Base-by-base conservation (phyloP, 2,888 invertebrate genomes). In the Apamea epomidion region DNA sequence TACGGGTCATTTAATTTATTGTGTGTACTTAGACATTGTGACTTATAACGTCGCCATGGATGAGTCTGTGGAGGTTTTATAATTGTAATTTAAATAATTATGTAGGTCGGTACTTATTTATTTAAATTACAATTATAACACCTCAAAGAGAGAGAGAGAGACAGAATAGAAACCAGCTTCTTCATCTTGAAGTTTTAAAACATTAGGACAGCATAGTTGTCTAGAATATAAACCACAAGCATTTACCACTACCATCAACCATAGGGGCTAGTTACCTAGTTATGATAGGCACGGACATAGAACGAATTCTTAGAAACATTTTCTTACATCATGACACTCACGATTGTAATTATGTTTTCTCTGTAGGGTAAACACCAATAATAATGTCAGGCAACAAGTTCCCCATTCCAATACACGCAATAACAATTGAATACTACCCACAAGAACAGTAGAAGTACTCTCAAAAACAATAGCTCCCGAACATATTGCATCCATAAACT, bases 401-500 rank as follows among this genome's bases (percentile, higher is more conserved):
- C 0, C 42, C 12, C 12, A 67, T 48, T 58, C 2, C 7, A n/a
- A 12, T 58, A 5, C 37, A 83, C 10, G 25, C 18, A 68, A 75
- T 16, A 62, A 29, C 25, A 54, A 54, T 54, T 69, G 7, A 32
- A 51, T 48, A 58, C n/a, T 37, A 54, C 42, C 21, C 10, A 51
- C 51, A 54, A 5, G 4, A 37, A 4, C 65, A 7, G 7, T 37
- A 54, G 1, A 71, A 58, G 18, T n/a, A 32, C 37, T 45, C 0
- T 7, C 6, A 62, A 60, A 37, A 65, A 71, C 21, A 74, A 16
- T 25, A 64, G 37, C 58, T 4, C 25, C 12, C 25, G 25, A 60
- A 48, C 67, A 68, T 42, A 72, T 60, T 51, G n/a, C 32, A 76
- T 4, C 18, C 32, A 81, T 85, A 81, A 75, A 80, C 42, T 29